phyloP scores from a whole-genome alignment of 2,888 invertebrate genomes.

The Vanessa cardui region DNA sequence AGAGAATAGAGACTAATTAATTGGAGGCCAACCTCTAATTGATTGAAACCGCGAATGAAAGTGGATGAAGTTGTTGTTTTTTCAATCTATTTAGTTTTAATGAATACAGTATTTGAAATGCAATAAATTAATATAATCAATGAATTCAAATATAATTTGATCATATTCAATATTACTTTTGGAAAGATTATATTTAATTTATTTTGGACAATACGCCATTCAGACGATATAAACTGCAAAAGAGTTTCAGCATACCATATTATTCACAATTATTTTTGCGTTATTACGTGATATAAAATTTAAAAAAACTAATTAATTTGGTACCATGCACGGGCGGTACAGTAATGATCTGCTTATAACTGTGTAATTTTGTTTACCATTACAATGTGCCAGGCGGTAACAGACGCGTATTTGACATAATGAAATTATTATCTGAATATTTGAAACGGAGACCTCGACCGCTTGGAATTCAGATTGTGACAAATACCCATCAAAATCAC shows the following conservation, averaged over 20 bases:
- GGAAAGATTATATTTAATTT: no score
- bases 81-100: background rate
- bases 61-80: background rate
- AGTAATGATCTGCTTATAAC: slow-evolving; percentile 11
- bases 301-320: slow-evolving; percentile 8
- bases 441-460: no score
- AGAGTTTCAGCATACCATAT: no score
- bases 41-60: slow-evolving; percentile 10
- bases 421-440: slow-evolving; percentile 8
- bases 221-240: no score
- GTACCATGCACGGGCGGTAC: slow-evolving; percentile 20
- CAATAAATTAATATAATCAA: background rate
- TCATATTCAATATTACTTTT: no score
- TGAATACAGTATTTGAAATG: background rate
- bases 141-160: no score
- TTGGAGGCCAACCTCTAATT: slow-evolving; percentile 16
- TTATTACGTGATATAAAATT: background rate
- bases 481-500: no score
- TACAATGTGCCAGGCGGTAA: slow-evolving; percentile 49
- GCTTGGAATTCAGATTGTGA: no score
- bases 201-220: no score
- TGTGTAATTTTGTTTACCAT: slow-evolving; percentile 1
- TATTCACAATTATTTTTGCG: background rate
- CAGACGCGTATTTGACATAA: slow-evolving; percentile 26
- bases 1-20: slow-evolving; percentile 10